A percentile compares a stretch with the other conserved stretches of the same genome.
Conservation (phyloP, 2,888 invertebrate genomes). For the Oxycera nigricornis region DNA sequence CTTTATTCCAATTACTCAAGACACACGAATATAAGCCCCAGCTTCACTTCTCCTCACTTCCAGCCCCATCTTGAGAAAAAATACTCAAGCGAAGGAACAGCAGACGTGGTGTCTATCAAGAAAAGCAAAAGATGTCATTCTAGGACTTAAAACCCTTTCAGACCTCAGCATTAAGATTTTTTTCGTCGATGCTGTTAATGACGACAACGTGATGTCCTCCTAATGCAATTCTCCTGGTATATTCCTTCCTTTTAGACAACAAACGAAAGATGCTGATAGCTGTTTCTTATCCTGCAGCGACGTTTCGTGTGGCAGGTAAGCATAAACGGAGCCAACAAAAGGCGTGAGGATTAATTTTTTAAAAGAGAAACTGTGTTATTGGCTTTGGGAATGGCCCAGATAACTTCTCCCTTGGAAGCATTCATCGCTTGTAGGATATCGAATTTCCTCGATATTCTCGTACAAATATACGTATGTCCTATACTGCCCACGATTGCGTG, state of each 20-base stretch:
- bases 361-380: conserved; percentile 21
- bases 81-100: not conserved
- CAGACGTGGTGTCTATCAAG: conserved; percentile 26
- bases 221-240: conserved; percentile 39
- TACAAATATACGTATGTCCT: not conserved
- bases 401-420: conserved; percentile 15
- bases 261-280: not conserved
- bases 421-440: conserved; percentile 35
- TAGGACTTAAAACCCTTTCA: conserved; percentile 37
- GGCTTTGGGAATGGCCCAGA: not conserved
- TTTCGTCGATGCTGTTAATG: conserved; percentile 4
- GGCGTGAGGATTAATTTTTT: conserved; percentile 46
- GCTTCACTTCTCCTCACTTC: not conserved
- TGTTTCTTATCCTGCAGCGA: not conserved
- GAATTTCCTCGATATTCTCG: conserved; percentile 36
- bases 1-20: conserved; percentile 31
- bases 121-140: conserved; percentile 20
- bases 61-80: not conserved
- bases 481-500: not conserved
- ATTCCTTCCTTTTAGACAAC: conserved; percentile 22
- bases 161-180: conserved; percentile 25
- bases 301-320: conserved; percentile 9
- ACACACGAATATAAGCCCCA: conserved; percentile 20
- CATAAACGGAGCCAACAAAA: conserved; percentile 38
- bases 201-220: conserved; percentile 15